Base-by-base conservation (phyloP, 2,888 invertebrate species). In the Leucania comma region DNA sequence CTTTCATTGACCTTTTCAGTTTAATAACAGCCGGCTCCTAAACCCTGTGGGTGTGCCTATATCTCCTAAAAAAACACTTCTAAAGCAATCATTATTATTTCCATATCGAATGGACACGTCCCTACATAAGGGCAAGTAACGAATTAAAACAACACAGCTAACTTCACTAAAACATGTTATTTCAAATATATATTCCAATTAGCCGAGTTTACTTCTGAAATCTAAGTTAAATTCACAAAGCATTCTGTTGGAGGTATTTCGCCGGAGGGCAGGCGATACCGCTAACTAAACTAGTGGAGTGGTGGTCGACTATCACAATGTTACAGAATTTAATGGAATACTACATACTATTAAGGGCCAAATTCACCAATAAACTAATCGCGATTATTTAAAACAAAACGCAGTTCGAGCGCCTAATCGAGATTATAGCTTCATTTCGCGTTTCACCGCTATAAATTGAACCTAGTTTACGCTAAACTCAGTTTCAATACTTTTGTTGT, bases 151-250 rank as follows among this genome's bases (percentile, higher is more conserved):
- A 85, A 87, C 72, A 73, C 71, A 62, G 68, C 48, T 20, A 82
- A 84, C 72, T 84, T 81, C 48, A 74, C 72, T 82, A 79, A 87
- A 90, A 89, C 86, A 90, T 90, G 89, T 91, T 92, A 91, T 92
- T 91, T 90, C 90, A 91, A 92, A 91, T 93, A 92, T 90, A 92
- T 90, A 94, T 94, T 95, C 94, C 95, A 95, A 95, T 95, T 95
- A 93, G 88, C 85, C 68, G 79, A 89, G 92, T 93, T 94, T 93
- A 92, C 92, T 93, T 93, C 93, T 88, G 90, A 87, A 93, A 90
- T 89, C 88, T 88, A 91, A 94, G 92, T 92, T 92, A 89, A 92
- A 93, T 92, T 92, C 90, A 92, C 93, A 93, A 93, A 94, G 93
- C 93, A 83, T 81, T 90, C 88, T 86, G 88, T 86, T 83, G 79